A percentile compares a stretch with the other conserved stretches of the same genome.
Conservation (phyloP, 2,797 vertebrate species). For the Diplodus puntazzo region DNA sequence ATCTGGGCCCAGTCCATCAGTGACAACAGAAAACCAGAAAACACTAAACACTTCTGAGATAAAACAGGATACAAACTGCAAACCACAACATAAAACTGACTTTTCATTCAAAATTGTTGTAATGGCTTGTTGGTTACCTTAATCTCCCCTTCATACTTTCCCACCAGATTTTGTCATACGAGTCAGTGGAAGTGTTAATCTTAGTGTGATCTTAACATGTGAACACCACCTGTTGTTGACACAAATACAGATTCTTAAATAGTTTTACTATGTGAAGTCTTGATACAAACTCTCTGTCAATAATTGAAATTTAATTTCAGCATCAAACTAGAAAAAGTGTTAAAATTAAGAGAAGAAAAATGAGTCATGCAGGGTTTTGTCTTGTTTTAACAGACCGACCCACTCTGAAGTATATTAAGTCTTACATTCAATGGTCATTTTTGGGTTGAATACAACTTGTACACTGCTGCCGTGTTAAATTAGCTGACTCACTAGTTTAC, state of each 20-base stretch:
- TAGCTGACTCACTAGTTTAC: conserved; percentile 26
- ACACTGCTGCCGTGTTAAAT: conserved; percentile 15
- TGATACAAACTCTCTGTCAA: not conserved
- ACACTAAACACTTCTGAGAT: not conserved
- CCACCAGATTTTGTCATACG: not conserved
- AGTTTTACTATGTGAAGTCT: not conserved
- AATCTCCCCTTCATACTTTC: conserved; percentile 2
- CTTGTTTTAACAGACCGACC: not conserved
- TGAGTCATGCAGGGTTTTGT: not conserved
- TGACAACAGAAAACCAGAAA: conserved; percentile 2
- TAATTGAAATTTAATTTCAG: not conserved
- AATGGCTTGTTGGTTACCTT: not conserved
- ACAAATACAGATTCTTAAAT: not conserved
- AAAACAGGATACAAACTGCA: conserved; percentile 8
- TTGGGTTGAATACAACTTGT: conserved; percentile 19
- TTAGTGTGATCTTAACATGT: not conserved
- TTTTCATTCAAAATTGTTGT: not conserved
- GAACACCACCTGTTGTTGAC: not conserved
- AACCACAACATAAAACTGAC: conserved; percentile 15
- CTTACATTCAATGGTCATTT: not conserved
- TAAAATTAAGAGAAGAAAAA: not conserved
- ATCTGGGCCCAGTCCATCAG: not conserved
- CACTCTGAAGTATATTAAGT: not conserved
- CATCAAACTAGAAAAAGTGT: not conserved
- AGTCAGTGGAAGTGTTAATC: not conserved